Base-by-base conservation (phyloP, 2,113 vertebrate species). In the Cettia cetti region DNA sequence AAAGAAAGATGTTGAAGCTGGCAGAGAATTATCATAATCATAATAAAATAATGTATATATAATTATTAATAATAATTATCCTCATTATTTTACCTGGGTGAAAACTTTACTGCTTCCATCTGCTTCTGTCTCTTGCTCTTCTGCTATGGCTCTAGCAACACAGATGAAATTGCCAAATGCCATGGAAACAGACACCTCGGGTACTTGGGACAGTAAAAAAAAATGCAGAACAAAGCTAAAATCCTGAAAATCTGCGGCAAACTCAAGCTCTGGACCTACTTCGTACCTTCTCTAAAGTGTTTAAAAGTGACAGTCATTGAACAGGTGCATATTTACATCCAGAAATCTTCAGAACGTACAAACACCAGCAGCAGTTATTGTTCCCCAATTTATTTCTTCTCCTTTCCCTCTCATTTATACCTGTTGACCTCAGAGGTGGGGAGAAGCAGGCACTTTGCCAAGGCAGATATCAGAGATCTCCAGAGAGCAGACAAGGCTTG, bases 81-180 rank as follows among this genome's bases (percentile, higher is more conserved):
- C 19, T 17, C 0, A 35, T 49, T 31, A 28, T 64, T 83, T 77
- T 31, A 33, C n/a, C 53, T 1, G 0, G 8, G 9, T 11, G 10
- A 75, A 74, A 85, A 21, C 28, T 75, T 85, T 37, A 70, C 21
- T 31, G 13, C 18, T 82, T 87, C 63, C 24, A 52, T 69, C 35
- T 66, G 23, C 54, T 69, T 77, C 39, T n/a, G 11, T 23, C 33
- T 72, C 33, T 28, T 54, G 17, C 13, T 76, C 3, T 83, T 81
- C 54, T 87, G 44, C 44, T 0, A 0, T 35, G 49, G 49, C 59
- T 83, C 30, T 42, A 40, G 40, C 40, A 84, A 52, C 23, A 50
- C 1, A 50, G 30, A 42, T 44, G 33, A 65, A 60, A 52, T 47
- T 60, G 59, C 40, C 74, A 47, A 74, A 31, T 56, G 33, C 24